phyloP scores from a whole-genome alignment of 2,888 invertebrate species.

The Cyrtodaria siliqua region DNA sequence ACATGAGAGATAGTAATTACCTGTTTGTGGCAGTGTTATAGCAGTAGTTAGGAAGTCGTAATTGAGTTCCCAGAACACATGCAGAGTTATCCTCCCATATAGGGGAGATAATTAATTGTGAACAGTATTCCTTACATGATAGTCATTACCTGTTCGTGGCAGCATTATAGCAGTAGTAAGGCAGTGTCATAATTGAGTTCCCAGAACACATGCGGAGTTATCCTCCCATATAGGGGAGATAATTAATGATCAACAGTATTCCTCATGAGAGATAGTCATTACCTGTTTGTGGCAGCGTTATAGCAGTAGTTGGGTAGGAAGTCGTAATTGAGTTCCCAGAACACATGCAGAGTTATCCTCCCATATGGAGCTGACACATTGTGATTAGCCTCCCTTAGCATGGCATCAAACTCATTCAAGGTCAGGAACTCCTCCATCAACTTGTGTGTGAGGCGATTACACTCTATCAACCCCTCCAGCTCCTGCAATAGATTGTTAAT shows the following conservation, averaged over 20 bases:
- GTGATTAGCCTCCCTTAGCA: slow-evolving; percentile 98
- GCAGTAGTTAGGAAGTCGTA: slow-evolving; percentile 99
- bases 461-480: slow-evolving; percentile 96
- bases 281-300: slow-evolving; percentile 98
- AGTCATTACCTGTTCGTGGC: slow-evolving; percentile 96
- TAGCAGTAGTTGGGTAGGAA: slow-evolving; percentile 99
- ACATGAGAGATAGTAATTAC: too few species aligned
- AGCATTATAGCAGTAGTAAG: slow-evolving; percentile 99
- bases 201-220: too few species aligned
- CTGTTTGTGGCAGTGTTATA: slow-evolving; percentile 99
- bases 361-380: slow-evolving; percentile 99
- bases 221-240: too few species aligned
- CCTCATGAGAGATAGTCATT: too few species aligned
- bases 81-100: slow-evolving; percentile 97
- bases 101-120: slow-evolving; percentile 99
- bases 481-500: slow-evolving; percentile 91
- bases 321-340: slow-evolving; percentile 99
- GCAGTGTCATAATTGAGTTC: too few species aligned
- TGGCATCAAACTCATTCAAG: slow-evolving; percentile 97
- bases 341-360: slow-evolving; percentile 97
- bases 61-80: slow-evolving; percentile 99
- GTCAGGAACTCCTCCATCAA: slow-evolving; percentile 95
- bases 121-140: slow-evolving; percentile 98
- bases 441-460: slow-evolving; percentile 98
- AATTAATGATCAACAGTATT: too few species aligned